Evolutionary conservation across 2,888 invertebrate species (phyloP).

Genomic region (Pyrochroa serraticornis): DNA sequence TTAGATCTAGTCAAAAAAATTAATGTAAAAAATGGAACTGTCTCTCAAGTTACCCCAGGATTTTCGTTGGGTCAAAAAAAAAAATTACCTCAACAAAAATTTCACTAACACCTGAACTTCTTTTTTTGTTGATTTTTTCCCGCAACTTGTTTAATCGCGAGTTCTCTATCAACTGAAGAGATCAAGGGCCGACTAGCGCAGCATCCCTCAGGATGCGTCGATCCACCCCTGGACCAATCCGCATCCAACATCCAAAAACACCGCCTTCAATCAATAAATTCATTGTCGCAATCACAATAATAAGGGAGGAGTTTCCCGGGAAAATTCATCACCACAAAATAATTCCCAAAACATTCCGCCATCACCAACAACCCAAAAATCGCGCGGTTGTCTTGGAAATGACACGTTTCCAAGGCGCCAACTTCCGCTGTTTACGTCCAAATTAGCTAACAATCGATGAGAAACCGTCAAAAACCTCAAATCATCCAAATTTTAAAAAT

Average conservation of each 20-base stretch:
- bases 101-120: background rate
- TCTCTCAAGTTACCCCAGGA: too few species aligned
- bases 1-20: too few species aligned
- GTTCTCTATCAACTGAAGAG: background rate
- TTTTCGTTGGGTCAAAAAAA: too few species aligned
- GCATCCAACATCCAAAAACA: constrained; percentile 17
- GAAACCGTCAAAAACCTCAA: constrained; percentile 2
- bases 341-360: background rate
- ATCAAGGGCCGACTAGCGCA: constrained; percentile 22
- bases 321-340: too few species aligned
- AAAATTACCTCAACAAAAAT: background rate
- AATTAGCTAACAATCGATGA: constrained; percentile 8
- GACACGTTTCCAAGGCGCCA: constrained; percentile 14
- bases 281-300: constrained; percentile 35
- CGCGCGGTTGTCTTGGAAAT: constrained; percentile 16
- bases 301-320: constrained; percentile 34
- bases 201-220: constrained; percentile 39
- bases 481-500: background rate
- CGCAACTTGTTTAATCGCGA: background rate
- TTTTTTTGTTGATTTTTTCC: too few species aligned
- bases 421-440: background rate
- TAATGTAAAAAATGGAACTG: too few species aligned
- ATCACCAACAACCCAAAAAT: background rate
- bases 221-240: constrained; percentile 46
- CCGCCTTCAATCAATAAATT: constrained; percentile 46